Evolutionary conservation across 1,140 invertebrate genomes (phyloP), one percentile per base, ranked within the genome.

Genomic region (Phymorhynchus buccinoides): DNA sequence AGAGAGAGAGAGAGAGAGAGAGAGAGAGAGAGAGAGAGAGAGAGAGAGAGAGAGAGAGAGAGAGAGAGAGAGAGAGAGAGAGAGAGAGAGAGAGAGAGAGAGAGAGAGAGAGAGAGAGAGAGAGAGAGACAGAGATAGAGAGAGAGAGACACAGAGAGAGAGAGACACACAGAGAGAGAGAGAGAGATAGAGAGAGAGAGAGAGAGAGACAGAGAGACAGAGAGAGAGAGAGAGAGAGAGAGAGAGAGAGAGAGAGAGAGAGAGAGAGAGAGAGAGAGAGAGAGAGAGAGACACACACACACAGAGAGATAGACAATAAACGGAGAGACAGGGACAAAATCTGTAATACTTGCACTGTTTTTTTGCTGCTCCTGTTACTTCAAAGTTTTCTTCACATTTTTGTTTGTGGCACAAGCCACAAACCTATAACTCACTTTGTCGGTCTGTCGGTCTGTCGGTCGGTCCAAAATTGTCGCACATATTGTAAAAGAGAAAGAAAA

Each of bases 181-280:
- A n/a, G n/a, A n/a, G n/a, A n/a, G n/a, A n/a, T n/a, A n/a, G n/a
- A n/a, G 7, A 48, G 44, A 48, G 44, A 48, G 44, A 48, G 6
- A 48, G 44, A 48, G n/a, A 7, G 56, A 62, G 56, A 62, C 56
- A 62, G 56, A 62, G 56, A 62, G 56, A n/a, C 56, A 62, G 56
- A 62, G 56, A 16, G 56, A 62, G 56, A n/a, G n/a, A 62, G 14
- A n/a, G 56, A n/a, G n/a, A 62, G 56, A 62, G 56, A 62, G 56
- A 62, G 56, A 62, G 56, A 62, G 56, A 16, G 56, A 62, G 56
- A 62, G n/a, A n/a, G 56, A n/a, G 56, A n/a, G 14, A 62, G 56
- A n/a, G n/a, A 62, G n/a, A 62, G n/a, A 37, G 68, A 73, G 68
- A 73, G 68, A 73, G 68, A 73, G 68, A 77, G 35, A 77, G 35